Evolutionary conservation across 2,113 vertebrate species (phyloP), one percentile per base, ranked within the genome.

Genomic region (Zosterops lateralis): DNA sequence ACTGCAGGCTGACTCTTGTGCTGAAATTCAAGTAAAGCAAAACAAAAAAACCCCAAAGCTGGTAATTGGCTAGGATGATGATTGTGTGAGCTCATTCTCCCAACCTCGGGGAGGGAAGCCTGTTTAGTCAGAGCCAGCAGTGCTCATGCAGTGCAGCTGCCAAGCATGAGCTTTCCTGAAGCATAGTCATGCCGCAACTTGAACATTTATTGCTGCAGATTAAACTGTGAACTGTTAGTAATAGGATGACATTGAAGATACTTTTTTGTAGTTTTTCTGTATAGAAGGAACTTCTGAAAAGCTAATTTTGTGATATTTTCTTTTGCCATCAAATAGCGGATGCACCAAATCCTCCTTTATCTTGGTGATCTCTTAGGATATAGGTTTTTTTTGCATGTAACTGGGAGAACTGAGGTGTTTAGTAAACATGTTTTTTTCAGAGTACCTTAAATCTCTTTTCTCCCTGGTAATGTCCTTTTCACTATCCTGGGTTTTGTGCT

Each of bases 21-120:
- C 83, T 88, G 86, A 87, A 95, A 50, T 78, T 85, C 20, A 83
- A 79, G 48, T 53, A 71, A 77, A 68, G 26, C 51, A 85, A 82
- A 58, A 74, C 8, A 73, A 77, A 67, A 29, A 74, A 71, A 83
- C 22, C 26, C 44, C 57, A 57, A 79, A 91, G 89, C 87, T 65
- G 34, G 67, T 87, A 91, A 89, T 66, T 93, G 83, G 71, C 47
- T 79, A 25, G 47, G 54, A 67, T 80, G 60, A 85, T 71, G 74
- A n/a, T 38, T 86, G 40, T 31, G 36, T 93, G 91, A 97, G 87
- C 92, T 96, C 90, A 95, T 93, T 77, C 42, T 34, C 62, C 68
- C 61, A 75, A 5, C 56, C 75, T 92, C 36, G 68, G 76, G 91
- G 87, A 96, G 86, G 74, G 50, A 93, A 94, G 77, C 87, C 73